phyloP scores from a whole-genome alignment of 2,888 invertebrate species.

The Aspidiotus rigidus region DNA sequence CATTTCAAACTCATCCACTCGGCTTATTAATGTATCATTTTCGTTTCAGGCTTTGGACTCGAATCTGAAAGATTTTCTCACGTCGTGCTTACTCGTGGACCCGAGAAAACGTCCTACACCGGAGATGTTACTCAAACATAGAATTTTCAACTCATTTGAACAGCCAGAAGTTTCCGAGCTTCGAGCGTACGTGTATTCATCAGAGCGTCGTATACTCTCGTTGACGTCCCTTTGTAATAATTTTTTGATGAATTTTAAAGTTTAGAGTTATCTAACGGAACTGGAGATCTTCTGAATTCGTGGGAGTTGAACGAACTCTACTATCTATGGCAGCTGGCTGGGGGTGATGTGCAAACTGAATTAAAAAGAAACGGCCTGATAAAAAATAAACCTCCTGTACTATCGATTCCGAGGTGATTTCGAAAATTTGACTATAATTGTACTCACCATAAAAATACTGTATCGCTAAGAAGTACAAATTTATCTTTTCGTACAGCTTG shows the following conservation, averaged over 20 bases:
- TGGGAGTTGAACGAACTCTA: slow-evolving; percentile 66
- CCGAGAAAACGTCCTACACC: slow-evolving; percentile 56
- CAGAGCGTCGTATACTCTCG: no score
- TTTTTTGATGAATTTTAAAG: not conserved
- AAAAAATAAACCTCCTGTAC: slow-evolving; percentile 70
- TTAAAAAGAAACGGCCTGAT: slow-evolving; percentile 84
- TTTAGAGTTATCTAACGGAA: slow-evolving; percentile 4
- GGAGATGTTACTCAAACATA: slow-evolving; percentile 50
- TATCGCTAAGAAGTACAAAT: not conserved
- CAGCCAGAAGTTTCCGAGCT: not conserved
- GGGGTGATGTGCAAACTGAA: slow-evolving; percentile 85
- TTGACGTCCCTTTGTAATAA: no score
- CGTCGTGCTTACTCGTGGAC: slow-evolving; percentile 60
- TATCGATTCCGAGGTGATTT: slow-evolving; percentile 62
- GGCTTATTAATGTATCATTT: not conserved
- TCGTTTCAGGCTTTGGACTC: slow-evolving; percentile 38
- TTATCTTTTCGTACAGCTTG: slow-evolving; percentile 51
- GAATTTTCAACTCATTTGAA: slow-evolving; percentile 44
- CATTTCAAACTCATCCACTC: no score
- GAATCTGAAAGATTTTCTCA: slow-evolving; percentile 48
- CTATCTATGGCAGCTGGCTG: slow-evolving; percentile 90
- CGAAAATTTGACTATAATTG: not conserved
- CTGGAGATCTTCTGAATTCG: slow-evolving; percentile 36
- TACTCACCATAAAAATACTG: not conserved
- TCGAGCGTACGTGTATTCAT: not conserved